A percentile compares a stretch with the other conserved stretches of the same genome.
Evolutionary conservation across 2,113 vertebrate species (phyloP).

Genomic region (Emberiza fucata): DNA sequence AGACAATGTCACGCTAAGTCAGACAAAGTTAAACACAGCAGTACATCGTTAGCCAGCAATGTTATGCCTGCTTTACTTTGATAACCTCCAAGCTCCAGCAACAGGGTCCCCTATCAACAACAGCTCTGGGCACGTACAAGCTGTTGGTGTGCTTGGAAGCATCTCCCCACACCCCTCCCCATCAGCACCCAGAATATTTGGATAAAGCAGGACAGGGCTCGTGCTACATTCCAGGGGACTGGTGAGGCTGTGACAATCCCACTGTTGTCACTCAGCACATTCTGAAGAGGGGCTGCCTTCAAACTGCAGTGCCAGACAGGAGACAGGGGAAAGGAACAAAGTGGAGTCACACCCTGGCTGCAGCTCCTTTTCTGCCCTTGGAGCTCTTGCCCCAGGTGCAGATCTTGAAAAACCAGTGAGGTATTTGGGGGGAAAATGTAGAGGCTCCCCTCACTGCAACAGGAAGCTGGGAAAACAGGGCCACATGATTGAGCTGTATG

Average conservation of each 20-base stretch:
- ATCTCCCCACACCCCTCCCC: neutral
- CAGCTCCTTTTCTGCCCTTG: neutral
- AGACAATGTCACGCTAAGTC: neutral
- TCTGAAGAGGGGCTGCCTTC: neutral
- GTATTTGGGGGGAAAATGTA: fast-evolving
- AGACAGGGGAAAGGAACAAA: neutral
- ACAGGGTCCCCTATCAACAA: neutral
- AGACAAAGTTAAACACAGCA: neutral
- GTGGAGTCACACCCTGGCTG: neutral
- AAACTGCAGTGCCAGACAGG: neutral
- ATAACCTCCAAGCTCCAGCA: neutral
- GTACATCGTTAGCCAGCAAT: neutral
- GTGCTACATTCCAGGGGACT: neutral
- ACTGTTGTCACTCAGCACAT: neutral
- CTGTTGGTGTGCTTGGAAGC: neutral
- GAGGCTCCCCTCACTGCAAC: neutral
- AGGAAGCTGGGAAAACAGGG: neutral
- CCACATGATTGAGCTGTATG: fast-evolving
- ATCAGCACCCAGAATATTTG: neutral
- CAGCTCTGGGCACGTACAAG: neutral
- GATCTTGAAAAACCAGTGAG: neutral
- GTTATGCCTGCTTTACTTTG: neutral
- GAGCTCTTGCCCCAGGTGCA: neutral
- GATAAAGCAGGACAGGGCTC: neutral
- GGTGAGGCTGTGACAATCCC: neutral